Base-by-base conservation (phyloP, 1,140 invertebrate genomes). In the Goniozus legneri region DNA sequence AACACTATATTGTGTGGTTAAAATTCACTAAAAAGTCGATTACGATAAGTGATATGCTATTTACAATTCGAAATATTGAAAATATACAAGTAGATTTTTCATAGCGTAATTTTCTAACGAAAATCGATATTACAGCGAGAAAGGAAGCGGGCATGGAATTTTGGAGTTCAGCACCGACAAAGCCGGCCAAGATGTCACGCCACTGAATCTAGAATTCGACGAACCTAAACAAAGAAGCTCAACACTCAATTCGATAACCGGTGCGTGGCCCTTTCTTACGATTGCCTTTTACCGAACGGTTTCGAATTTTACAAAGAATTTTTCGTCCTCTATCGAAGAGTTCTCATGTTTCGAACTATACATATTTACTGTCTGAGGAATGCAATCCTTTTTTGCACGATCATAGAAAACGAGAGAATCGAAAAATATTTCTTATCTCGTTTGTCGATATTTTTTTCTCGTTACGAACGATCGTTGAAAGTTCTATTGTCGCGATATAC, bases 131-230 rank as follows among this genome's bases (percentile, higher is more conserved):
- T 61, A 35, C 44, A 79, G 77, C 46, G 77, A 79, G 18, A 77
- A 75, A 62, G 59, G 65, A 18, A 74, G 72, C 24, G 84, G 84
- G 22, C 82, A 85, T 47, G 85, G 85, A 19, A 87, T 88, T 58
- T 63, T 94, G 18, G 91, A 94, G 65, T 91, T 94, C 71, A 87
- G 86, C 30, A 88, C 92, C 1, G 87, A 91, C 36, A 93, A 92
- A 74, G 91, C 90, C 0, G 91, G 91, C 6, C 84, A 86, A 64
- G 91, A 94, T 67, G 88, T 92, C 8, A 92, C 89, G 8, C 91
- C 91, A 6, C 77, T 90, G 39, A 90, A 90, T 70, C 81, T 91
- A 47, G 85, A 90, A 59, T 93, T 92, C 67, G 83, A 82, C 45
- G 80, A 84, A 44, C 77, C 80, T 47, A 83, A 85, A 62, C 79